Conservation (phyloP, 1,140 invertebrate species). For the Atopsyche davidsoni region DNA sequence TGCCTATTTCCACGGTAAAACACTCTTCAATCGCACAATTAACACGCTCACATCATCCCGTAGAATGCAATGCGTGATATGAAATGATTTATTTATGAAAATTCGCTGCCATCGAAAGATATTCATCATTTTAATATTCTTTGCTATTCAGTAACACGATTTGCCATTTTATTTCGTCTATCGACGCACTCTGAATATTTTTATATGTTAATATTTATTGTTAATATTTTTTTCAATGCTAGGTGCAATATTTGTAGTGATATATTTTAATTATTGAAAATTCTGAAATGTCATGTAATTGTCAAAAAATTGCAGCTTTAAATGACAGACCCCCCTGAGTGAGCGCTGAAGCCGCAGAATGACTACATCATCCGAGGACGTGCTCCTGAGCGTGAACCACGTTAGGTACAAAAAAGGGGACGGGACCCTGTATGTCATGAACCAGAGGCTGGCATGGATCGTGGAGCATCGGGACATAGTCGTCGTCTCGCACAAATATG, state of each 20-base stretch:
- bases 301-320: too few relatives aligned
- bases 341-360: conserved; percentile 39
- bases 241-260: too few relatives aligned
- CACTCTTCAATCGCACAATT: conserved; percentile 7
- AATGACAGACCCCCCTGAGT: conserved; percentile 28
- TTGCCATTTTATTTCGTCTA: conserved; percentile 22
- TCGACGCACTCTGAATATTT: too few relatives aligned
- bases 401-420: conserved; percentile 95
- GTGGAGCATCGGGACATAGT: conserved; percentile 86
- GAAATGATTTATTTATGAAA: conserved; percentile 5
- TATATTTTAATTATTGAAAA: too few relatives aligned
- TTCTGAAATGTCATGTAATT: too few relatives aligned
- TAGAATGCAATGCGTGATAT: conserved; percentile 1
- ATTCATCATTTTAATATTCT: too few relatives aligned
- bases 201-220: too few relatives aligned
- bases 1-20: conserved; percentile 14
- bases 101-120: too few relatives aligned
- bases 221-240: too few relatives aligned
- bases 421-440: conserved; percentile 93
- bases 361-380: conserved; percentile 86
- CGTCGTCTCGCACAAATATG: conserved; percentile 86
- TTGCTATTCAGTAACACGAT: conserved; percentile 6
- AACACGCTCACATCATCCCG: background rate
- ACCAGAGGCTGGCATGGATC: conserved; percentile 93
- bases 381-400: conserved; percentile 83